phyloP scores from a whole-genome alignment of 2,888 invertebrate species.

The Eilema sororculum region DNA sequence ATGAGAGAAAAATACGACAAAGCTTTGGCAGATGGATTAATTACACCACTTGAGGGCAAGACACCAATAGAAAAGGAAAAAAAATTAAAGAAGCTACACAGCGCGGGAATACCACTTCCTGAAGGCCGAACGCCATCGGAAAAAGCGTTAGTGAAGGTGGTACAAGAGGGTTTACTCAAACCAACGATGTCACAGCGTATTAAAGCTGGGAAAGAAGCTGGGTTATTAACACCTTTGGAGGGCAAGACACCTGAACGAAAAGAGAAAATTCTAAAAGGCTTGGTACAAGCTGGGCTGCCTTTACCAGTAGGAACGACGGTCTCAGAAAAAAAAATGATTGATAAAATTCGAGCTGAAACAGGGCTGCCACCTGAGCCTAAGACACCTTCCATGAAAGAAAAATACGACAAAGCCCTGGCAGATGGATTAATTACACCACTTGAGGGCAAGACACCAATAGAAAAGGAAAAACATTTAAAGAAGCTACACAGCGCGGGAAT shows the following conservation, averaged over 20 bases:
- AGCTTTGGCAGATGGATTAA: not conserved
- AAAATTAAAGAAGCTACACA: not conserved
- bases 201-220: not conserved
- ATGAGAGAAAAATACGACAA: not conserved
- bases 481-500: not conserved
- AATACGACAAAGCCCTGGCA: not conserved
- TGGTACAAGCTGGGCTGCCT: not conserved
- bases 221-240: conserved; percentile 7
- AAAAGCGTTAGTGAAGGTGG: conserved; percentile 20
- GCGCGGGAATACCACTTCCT: not conserved
- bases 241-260: not conserved
- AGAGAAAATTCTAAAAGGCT: conserved; percentile 5
- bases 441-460: conserved; percentile 1
- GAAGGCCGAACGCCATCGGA: conserved; percentile 24
- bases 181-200: not conserved
- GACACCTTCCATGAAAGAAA: not conserved
- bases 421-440: conserved; percentile 7
- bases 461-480: conserved; percentile 1
- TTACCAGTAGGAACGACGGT: not conserved
- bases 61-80: conserved; percentile 2
- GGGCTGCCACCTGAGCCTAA: not conserved
- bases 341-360: conserved; percentile 34
- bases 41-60: conserved; percentile 9
- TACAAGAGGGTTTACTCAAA: conserved; percentile 43
- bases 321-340: conserved; percentile 8